Conservation (phyloP, 2,888 invertebrate species). For the Hoplodrina ambigua region DNA sequence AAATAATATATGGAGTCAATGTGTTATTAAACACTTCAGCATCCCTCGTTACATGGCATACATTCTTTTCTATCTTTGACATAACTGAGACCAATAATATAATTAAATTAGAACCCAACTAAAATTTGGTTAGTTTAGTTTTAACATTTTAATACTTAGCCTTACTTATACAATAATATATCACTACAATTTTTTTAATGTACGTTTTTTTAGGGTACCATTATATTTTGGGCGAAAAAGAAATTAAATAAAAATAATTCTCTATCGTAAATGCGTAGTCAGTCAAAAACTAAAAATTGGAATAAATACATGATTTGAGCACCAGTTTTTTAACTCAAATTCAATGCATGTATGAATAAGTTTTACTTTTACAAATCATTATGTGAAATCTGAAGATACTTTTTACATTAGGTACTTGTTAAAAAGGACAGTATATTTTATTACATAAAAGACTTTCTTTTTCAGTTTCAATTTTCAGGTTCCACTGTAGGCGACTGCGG, state of each 20-base stretch:
- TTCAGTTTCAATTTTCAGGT: slow-evolving; percentile 56
- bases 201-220: slow-evolving; percentile 50
- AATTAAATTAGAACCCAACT: slow-evolving; percentile 77
- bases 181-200: slow-evolving; percentile 76
- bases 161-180: slow-evolving; percentile 80
- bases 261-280: slow-evolving; percentile 73
- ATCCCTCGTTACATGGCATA: slow-evolving; percentile 66
- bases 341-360: slow-evolving; percentile 26
- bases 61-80: slow-evolving; percentile 85
- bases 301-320: slow-evolving; percentile 66
- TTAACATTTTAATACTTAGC: slow-evolving; percentile 78
- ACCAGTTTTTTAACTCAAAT: slow-evolving; percentile 65
- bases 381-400: slow-evolving; percentile 18
- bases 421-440: slow-evolving; percentile 42
- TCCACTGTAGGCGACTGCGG: slow-evolving; percentile 53
- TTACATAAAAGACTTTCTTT: slow-evolving; percentile 47
- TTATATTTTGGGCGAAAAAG: slow-evolving; percentile 42
- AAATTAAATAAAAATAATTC: slow-evolving; percentile 49
- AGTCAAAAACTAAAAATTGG: slow-evolving; percentile 67
- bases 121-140: slow-evolving; percentile 85
- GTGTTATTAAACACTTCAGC: slow-evolving; percentile 36
- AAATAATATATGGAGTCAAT: slow-evolving; percentile 49
- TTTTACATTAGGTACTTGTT: slow-evolving; percentile 52
- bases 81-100: slow-evolving; percentile 87
- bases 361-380: slow-evolving; percentile 20